Evolutionary conservation across 1,140 invertebrate genomes (phyloP).

Genomic region (Drosophila tsacasi): DNA sequence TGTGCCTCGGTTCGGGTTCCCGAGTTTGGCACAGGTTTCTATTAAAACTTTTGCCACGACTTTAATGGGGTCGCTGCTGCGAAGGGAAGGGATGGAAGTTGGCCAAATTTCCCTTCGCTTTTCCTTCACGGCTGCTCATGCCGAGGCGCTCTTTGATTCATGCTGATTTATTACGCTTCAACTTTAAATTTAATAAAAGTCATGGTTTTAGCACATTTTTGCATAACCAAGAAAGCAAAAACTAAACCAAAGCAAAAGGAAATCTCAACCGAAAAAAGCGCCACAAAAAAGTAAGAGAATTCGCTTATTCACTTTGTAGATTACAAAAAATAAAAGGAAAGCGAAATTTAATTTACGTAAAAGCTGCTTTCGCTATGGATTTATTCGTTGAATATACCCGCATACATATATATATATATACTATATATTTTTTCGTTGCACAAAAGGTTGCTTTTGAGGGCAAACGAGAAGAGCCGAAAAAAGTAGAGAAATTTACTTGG

Average conservation of each 20-base stretch:
- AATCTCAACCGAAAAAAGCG: slow-evolving; percentile 42
- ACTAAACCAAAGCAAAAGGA: slow-evolving; percentile 35
- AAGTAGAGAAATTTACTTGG: slow-evolving; percentile 62
- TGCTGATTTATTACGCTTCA: slow-evolving; percentile 81
- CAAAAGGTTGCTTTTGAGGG: slow-evolving; percentile 72
- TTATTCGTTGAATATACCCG: slow-evolving; percentile 55
- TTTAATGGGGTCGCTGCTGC: slow-evolving; percentile 29
- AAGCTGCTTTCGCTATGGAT: slow-evolving; percentile 73
- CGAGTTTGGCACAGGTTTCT: slow-evolving; percentile 35
- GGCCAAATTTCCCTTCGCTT: slow-evolving; percentile 44
- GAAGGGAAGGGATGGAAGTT: slow-evolving; percentile 16
- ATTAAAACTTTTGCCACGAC: slow-evolving; percentile 64
- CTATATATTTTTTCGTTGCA: slow-evolving; percentile 56
- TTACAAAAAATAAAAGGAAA: slow-evolving; percentile 68
- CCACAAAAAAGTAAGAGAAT: slow-evolving; percentile 46
- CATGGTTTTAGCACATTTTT: slow-evolving; percentile 67
- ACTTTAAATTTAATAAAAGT: slow-evolving; percentile 84
- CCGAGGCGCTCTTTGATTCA: slow-evolving; percentile 68
- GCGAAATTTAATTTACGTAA: slow-evolving; percentile 83
- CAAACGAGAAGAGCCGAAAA: slow-evolving; percentile 31
- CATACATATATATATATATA: slow-evolving; percentile 29
- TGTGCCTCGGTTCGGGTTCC: neutral
- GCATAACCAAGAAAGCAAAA: slow-evolving; percentile 47
- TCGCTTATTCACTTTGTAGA: slow-evolving; percentile 81
- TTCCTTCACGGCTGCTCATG: slow-evolving; percentile 9